Percentiles rank a stretch among this genome's conserved stretches.
phyloP scores from a whole-genome alignment of 2,797 vertebrate species.

The Morus bassanus region DNA sequence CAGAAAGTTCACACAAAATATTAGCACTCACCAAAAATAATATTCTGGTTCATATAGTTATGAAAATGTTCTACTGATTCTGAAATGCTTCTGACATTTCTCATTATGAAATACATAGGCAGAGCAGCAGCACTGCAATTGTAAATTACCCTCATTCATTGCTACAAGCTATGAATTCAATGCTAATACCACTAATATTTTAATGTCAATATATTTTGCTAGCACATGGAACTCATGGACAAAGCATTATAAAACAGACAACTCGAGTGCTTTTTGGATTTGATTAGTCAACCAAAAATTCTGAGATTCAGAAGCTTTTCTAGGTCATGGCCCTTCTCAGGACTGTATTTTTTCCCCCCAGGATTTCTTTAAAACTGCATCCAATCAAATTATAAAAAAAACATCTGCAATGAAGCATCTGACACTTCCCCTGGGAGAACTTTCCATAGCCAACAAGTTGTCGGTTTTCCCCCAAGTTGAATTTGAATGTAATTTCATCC shows the following conservation, averaged over 20 bases:
- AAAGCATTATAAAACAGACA: background rate
- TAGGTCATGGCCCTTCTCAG: background rate
- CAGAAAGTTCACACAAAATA: constrained; percentile 1
- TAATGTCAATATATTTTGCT: background rate
- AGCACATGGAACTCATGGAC: background rate
- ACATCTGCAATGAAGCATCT: background rate
- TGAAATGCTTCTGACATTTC: constrained; percentile 3
- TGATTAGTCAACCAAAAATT: background rate
- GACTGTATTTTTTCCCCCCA: background rate
- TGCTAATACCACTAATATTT: background rate
- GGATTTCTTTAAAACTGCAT: background rate
- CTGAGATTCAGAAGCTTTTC: background rate
- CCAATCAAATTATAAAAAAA: background rate
- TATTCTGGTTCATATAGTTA: background rate
- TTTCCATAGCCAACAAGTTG: background rate
- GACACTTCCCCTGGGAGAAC: background rate
- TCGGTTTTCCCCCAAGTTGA: background rate
- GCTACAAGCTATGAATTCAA: background rate
- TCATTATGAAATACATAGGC: background rate
- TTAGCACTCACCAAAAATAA: constrained; percentile 6
- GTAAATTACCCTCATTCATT: background rate
- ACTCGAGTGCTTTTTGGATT: background rate
- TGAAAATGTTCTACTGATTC: background rate
- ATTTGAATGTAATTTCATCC: background rate
- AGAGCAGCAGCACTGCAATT: background rate